Percentiles rank a stretch among this genome's conserved stretches.
These are phyloP conservation scores for Nemotelus pantherinus DNA, from an alignment of 2,888 invertebrate genomes.

Conservation along the genomic window DNA sequence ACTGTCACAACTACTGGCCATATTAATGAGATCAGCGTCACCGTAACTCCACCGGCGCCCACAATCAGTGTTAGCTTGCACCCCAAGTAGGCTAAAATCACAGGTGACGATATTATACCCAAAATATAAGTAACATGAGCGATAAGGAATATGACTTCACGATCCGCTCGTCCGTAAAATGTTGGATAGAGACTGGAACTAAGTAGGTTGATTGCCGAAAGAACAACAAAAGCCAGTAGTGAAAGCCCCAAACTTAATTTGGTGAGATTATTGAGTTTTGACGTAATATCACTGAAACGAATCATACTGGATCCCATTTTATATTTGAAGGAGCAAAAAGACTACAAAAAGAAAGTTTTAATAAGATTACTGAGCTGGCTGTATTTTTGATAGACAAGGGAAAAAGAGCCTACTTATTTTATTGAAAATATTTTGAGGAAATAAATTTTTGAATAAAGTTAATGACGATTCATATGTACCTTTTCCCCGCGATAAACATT, in stretches of 20 bases:
- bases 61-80: slow-evolving; percentile 4
- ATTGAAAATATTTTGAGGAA: too few relatives aligned
- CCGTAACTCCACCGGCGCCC: slow-evolving; percentile 1
- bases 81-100: neutral
- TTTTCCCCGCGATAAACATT: too few relatives aligned
- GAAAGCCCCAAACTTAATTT: neutral
- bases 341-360: neutral
- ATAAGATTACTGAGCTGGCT: neutral
- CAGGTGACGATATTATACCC: slow-evolving; percentile 1
- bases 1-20: neutral
- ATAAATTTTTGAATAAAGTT: too few relatives aligned
- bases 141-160: neutral
- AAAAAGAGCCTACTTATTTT: too few relatives aligned
- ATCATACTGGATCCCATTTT: neutral
- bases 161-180: slow-evolving; percentile 1
- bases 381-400: neutral
- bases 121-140: slow-evolving; percentile 13
- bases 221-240: slow-evolving; percentile 12
- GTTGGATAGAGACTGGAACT: slow-evolving; percentile 20
- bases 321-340: neutral
- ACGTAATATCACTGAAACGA: neutral
- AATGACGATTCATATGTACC: too few relatives aligned
- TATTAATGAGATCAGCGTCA: neutral
- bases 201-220: slow-evolving; percentile 15
- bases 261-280: slow-evolving; percentile 20